A percentile compares a stretch with the other conserved stretches of the same genome.
Conservation (phyloP, 2,797 vertebrate species). For the Todus mexicanus region DNA sequence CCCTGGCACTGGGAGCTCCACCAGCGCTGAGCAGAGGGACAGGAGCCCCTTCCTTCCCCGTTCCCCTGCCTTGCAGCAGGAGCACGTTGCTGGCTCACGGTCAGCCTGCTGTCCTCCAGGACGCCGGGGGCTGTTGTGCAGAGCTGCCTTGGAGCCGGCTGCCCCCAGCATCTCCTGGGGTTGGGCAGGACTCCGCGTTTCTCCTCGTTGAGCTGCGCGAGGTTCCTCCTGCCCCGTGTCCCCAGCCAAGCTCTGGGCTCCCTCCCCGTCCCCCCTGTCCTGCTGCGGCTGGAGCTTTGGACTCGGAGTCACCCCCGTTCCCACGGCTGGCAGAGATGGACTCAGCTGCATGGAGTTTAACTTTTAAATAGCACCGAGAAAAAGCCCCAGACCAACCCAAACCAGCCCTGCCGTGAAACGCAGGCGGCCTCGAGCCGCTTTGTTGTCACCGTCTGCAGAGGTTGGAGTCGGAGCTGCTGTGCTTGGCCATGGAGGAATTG, state of each 20-base stretch:
- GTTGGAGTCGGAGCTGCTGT: fast-evolving
- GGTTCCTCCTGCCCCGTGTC: not conserved
- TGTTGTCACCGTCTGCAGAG: fast-evolving
- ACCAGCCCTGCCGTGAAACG: not conserved
- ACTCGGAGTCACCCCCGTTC: not conserved
- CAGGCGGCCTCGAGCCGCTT: not conserved
- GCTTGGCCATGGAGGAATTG: not conserved
- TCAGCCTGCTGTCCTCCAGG: no score
- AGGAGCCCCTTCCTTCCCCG: no score
- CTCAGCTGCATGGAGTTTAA: not conserved
- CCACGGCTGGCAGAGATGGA: not conserved
- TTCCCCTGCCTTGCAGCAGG: no score
- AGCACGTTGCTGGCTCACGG: no score
- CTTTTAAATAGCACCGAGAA: no score
- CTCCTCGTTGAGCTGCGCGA: not conserved
- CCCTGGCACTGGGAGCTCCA: no score
- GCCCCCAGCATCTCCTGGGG: no score
- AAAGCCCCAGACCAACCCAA: not conserved
- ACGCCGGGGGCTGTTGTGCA: no score
- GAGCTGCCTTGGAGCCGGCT: no score
- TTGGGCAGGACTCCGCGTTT: not conserved
- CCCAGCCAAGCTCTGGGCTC: not conserved
- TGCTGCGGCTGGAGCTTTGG: not conserved
- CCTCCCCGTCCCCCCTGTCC: fast-evolving
- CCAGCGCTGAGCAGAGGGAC: not conserved